phyloP scores from a whole-genome alignment of 2,797 vertebrate species.

The Enoplosus armatus region DNA sequence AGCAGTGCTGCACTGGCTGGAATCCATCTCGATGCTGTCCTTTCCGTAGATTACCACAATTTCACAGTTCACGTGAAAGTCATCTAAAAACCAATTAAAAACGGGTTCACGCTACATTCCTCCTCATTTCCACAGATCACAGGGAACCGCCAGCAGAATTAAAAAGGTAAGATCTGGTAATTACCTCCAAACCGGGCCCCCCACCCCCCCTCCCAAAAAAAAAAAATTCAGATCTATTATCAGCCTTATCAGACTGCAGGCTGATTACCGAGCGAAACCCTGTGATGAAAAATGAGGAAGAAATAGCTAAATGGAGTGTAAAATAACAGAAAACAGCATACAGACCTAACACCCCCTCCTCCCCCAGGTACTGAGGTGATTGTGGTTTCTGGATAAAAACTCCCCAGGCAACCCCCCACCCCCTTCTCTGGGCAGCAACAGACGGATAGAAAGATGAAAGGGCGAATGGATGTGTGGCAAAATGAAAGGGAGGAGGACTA shows the following conservation, averaged over 20 bases:
- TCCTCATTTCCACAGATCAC: constrained; percentile 74
- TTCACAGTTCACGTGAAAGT: constrained; percentile 75
- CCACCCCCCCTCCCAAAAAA: too few relatives aligned
- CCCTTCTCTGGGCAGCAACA: constrained; percentile 49
- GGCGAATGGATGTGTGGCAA: constrained; percentile 34
- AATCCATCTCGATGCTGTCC: constrained; percentile 53
- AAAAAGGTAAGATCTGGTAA: constrained; percentile 80
- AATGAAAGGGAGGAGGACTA: constrained; percentile 44
- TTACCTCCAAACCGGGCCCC: constrained; percentile 71
- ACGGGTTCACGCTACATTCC: constrained; percentile 69
- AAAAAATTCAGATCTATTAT: constrained; percentile 72
- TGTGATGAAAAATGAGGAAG: constrained; percentile 61
- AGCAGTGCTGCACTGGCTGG: constrained; percentile 23
- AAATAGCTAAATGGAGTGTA: constrained; percentile 51
- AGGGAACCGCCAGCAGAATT: constrained; percentile 70
- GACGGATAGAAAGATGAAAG: constrained; percentile 68
- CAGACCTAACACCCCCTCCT: not conserved
- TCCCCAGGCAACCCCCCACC: constrained; percentile 21
- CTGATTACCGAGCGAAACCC: constrained; percentile 56
- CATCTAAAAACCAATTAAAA: constrained; percentile 78
- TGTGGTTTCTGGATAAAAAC: constrained; percentile 59
- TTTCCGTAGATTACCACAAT: constrained; percentile 70
- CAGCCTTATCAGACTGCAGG: constrained; percentile 55
- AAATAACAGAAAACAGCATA: constrained; percentile 51
- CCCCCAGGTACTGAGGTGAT: constrained; percentile 37